Base-by-base conservation (phyloP, 2,113 vertebrate species). In the Plotosus lineatus region DNA sequence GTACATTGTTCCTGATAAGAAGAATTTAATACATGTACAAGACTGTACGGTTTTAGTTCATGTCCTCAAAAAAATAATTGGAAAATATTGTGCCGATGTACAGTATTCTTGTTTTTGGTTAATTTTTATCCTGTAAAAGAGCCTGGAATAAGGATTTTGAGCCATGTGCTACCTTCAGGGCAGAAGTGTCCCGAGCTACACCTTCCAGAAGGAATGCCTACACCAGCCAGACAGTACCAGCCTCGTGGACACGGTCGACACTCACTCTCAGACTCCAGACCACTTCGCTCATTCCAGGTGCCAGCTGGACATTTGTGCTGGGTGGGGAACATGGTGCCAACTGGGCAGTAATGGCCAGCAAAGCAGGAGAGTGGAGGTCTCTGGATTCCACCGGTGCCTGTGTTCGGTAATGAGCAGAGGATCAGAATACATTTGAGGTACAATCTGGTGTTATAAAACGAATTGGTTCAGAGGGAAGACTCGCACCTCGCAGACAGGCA, bases 121-220 rank as follows among this genome's bases (percentile, higher is more conserved):
- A 3, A 33, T 9, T 33, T 50, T 33, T 3, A 42, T 15, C n/a
- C 4, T 42, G 4, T 28, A 8, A 26, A 5, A 1, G 28, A 46
- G 10, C 1, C 4, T 71, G 15, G 28, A 48, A 71, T 8, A 46
- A 26, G 3, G 21, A 11, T 53, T 38, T 23, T 53, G 11, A 58
- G 28, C 28, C 50, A 63, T 3, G 40, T 36, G 48, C 31, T 89
- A 94, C 95, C 95, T 90, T 87, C 90, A 46, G 94, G 95, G 85
- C 95, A 98, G 88, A 92, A 96, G 85, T 96, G 93, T 38, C 96
- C 95, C 0, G 95, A 92, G 76, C 86, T 94, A 91, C 96, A 96
- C 26, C 87, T 90, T 28, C 94, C 96, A 0, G 93, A 92, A 0
- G 95, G 94, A 4, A 10, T 26, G 0, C 83, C 93, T 42, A 93